These are phyloP conservation scores for Mohoua ochrocephala DNA, from an alignment of 2,113 vertebrate species.

Conservation along the genomic window DNA sequence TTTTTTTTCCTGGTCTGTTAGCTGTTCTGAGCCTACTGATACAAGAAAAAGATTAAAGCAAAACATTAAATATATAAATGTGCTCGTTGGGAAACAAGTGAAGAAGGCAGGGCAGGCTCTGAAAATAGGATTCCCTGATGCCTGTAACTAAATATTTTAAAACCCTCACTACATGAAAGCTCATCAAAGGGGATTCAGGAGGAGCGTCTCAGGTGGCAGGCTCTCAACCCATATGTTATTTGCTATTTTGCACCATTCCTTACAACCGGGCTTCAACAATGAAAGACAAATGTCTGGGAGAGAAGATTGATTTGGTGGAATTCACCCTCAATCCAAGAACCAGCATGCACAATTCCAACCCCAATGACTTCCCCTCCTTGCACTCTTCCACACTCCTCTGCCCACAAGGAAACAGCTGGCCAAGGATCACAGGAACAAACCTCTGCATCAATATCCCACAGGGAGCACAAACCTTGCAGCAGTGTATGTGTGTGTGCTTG, in stretches of 20 bases:
- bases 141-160: not conserved
- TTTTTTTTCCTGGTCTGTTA: not conserved
- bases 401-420: not conserved
- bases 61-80: not conserved
- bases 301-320: not conserved
- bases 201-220: not conserved
- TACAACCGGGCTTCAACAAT: not conserved
- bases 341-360: rapidly evolving
- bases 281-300: not conserved
- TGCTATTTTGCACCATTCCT: not conserved
- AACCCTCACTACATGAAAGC: not conserved
- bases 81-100: not conserved
- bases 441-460: not conserved
- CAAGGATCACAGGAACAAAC: not conserved
- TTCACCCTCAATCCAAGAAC: not conserved
- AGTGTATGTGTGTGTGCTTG: not conserved
- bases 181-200: not conserved
- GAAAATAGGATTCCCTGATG: not conserved
- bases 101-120: not conserved
- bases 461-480: not conserved
- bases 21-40: not conserved
- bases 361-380: not conserved
- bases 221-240: not conserved
- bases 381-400: not conserved
- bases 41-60: not conserved